These are phyloP conservation scores for Polia nebulosa DNA, from an alignment of 2,888 invertebrate species.

Conservation along the genomic window DNA sequence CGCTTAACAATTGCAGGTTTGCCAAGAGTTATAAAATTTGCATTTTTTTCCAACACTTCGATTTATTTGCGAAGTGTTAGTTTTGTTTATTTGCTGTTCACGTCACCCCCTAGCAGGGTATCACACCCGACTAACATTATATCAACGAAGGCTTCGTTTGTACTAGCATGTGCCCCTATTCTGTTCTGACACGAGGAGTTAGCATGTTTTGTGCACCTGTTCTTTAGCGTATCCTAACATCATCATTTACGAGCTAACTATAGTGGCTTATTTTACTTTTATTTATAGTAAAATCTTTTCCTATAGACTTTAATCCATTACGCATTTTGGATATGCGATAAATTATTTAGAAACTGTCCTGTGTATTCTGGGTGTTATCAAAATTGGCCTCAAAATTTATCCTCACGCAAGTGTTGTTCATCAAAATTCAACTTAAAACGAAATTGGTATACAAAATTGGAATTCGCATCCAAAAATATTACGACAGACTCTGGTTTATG, in stretches of 20 bases:
- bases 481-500: slow-evolving; percentile 79
- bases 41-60: slow-evolving; percentile 88
- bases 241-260: slow-evolving; percentile 43
- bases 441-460: slow-evolving; percentile 81
- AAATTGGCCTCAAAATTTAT: slow-evolving; percentile 75
- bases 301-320: slow-evolving; percentile 57
- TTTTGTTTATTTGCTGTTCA: slow-evolving; percentile 76
- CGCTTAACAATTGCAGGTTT: slow-evolving; percentile 91
- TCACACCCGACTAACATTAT: slow-evolving; percentile 41
- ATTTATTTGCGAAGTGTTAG: slow-evolving; percentile 76
- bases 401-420: slow-evolving; percentile 67
- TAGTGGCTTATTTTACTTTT: slow-evolving; percentile 60
- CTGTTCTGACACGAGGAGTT: slow-evolving; percentile 49
- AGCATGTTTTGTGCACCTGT: slow-evolving; percentile 64
- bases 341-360: slow-evolving; percentile 63
- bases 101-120: slow-evolving; percentile 72
- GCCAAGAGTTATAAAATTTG: slow-evolving; percentile 90
- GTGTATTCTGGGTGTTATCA: slow-evolving; percentile 80
- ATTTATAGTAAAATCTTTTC: slow-evolving; percentile 58
- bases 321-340: slow-evolving; percentile 67
- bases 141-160: slow-evolving; percentile 63
- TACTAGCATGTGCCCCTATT: slow-evolving; percentile 73
- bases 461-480: slow-evolving; percentile 51
- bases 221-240: slow-evolving; percentile 58
- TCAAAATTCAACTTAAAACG: slow-evolving; percentile 66